Base-by-base conservation (phyloP, 2,797 vertebrate genomes). In the Sebastes taczanowskii region DNA sequence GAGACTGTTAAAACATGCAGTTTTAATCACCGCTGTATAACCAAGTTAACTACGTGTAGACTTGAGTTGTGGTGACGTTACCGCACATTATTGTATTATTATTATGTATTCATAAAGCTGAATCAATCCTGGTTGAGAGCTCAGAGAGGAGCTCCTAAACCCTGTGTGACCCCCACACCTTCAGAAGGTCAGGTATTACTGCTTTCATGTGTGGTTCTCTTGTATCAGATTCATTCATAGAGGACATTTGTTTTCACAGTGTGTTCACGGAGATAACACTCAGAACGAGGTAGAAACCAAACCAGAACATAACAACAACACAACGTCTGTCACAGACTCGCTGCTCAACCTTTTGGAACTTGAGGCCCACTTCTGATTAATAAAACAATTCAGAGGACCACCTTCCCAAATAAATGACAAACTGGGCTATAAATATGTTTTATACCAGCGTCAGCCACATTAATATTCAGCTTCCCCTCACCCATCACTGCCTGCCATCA, bases 21-120 rank as follows among this genome's bases (percentile, higher is more conserved):
- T 69, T 84, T 85, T 79, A 83, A 84, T 86, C 42, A 34, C 7
- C 14, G 11, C 75, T 71, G 30, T 34, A 65, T 53, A 35, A 66
- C 56, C 9, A 81, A 74, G 55, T 35, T 64, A 77, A 72, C n/a
- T 32, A 38, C 13, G 13, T 38, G 35, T 38, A 56, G 23, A 58
- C 27, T 52, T 74, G 65, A 79, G 27, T 42, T 75, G 49, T 59
- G 59, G 61, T 52, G 34, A 69, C 22, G 14, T 71, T 23, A 72
- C 9, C 32, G 32, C 16, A 64, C 30, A 34, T 11, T 49, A 29
- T 61, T 77, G 42, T 38, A 38, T 38, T 38, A 38, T 38, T 38
- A 38, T 38, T 38, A 38, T 14, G 35, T 38, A 38, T 38, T 38
- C 35, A 77, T 34, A 30, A 71, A 77, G 35, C 42, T 53, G 20